Conservation (phyloP, 64 coral and sea anemone genomes). For the Montipora sp. region DNA sequence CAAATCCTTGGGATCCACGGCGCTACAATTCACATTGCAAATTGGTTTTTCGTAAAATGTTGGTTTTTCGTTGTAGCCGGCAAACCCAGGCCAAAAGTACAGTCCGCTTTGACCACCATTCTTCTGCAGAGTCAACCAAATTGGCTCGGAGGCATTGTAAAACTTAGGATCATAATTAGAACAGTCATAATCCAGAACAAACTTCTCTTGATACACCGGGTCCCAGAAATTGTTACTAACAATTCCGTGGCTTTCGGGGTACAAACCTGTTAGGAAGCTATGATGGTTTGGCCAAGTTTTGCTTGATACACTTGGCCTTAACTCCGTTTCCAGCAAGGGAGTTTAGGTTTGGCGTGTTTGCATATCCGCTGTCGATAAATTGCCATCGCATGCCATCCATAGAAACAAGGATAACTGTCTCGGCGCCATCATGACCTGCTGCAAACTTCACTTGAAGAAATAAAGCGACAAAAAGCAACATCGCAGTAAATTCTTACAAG, state of each 20-base stretch:
- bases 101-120: conserved; percentile 50
- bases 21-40: conserved; percentile 71
- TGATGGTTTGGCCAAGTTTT: conserved; percentile 94
- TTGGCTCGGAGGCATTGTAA: conserved; percentile 78
- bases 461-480: background rate
- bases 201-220: conserved; percentile 77
- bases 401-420: conserved; percentile 56
- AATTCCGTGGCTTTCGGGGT: conserved; percentile 87
- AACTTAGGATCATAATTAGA: conserved; percentile 89
- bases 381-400: conserved; percentile 74
- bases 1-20: conserved; percentile 38
- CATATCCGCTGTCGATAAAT: conserved; percentile 53
- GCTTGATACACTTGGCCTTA: conserved; percentile 68
- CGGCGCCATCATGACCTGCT: background rate
- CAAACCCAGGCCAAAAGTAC: conserved; percentile 90
- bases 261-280: conserved; percentile 76
- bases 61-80: conserved; percentile 71
- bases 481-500: background rate
- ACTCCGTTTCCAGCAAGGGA: conserved; percentile 66
- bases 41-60: conserved; percentile 73
- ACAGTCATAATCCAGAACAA: conserved; percentile 73
- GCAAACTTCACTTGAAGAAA: background rate
- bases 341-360: conserved; percentile 78
- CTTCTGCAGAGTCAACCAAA: conserved; percentile 86
- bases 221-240: conserved; percentile 88